Evolutionary conservation across 1,140 invertebrate species (phyloP).

Genomic region (Drosophila sp.): DNA sequence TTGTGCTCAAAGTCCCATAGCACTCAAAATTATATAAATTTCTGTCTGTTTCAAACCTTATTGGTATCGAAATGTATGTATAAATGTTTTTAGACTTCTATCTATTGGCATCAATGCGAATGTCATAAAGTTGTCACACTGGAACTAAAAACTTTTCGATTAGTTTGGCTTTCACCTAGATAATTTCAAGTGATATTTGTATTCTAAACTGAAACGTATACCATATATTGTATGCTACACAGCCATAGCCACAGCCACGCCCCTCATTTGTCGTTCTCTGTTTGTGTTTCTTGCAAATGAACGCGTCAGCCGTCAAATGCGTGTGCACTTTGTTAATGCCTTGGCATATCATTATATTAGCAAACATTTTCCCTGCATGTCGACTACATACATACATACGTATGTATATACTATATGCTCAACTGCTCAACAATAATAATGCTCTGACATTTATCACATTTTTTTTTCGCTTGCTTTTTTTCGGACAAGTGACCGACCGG

Average conservation of each 20-base stretch:
- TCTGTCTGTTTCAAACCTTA: no score
- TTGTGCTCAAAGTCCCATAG: no score
- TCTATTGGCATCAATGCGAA: no score
- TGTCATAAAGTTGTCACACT: no score
- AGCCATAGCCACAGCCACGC: background rate
- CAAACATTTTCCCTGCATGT: constrained; percentile 31
- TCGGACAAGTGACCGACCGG: constrained; percentile 56
- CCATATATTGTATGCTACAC: background rate
- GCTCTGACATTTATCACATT: constrained; percentile 59
- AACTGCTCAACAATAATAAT: constrained; percentile 54
- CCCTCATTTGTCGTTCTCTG: constrained; percentile 19
- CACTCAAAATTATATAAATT: no score
- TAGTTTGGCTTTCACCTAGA: no score
- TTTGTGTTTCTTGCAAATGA: constrained; percentile 19
- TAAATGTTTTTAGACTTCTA: no score
- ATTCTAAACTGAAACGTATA: background rate
- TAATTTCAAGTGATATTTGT: no score
- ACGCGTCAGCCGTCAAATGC: constrained; percentile 30
- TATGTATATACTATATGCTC: background rate
- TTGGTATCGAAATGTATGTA: no score
- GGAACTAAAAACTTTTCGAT: no score
- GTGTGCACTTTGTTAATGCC: constrained; percentile 54
- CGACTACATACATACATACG: background rate
- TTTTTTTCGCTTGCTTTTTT: constrained; percentile 29
- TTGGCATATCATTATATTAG: constrained; percentile 47